Percentiles rank a stretch among this genome's conserved stretches.
Evolutionary conservation across 2,113 vertebrate species (phyloP).

Genomic region (Thymallus thymallus): DNA sequence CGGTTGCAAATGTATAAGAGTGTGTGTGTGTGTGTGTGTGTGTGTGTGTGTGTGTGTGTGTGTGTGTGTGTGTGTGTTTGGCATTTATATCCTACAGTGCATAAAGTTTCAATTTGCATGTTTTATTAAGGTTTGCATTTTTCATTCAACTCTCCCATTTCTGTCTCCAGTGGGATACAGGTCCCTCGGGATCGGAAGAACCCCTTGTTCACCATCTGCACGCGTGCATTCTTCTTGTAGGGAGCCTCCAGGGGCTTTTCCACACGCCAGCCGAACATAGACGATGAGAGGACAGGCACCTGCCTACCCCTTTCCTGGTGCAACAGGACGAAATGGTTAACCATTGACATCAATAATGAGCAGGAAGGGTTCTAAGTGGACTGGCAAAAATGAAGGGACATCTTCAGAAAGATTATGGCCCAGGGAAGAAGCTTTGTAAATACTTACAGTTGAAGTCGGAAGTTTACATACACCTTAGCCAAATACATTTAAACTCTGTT

Average conservation of each 20-base stretch:
- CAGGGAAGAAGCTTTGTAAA: neutral
- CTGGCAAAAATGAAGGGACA: neutral
- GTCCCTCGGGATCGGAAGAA: constrained; percentile 5
- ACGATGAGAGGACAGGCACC: neutral
- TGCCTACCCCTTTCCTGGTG: neutral
- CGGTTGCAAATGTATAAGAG: no score
- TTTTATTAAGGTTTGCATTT: constrained; percentile 1
- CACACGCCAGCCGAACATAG: neutral
- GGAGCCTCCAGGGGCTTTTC: constrained; percentile 1
- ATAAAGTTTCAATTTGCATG: neutral
- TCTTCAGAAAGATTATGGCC: neutral
- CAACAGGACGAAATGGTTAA: neutral
- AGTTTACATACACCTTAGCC: no score
- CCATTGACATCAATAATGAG: no score
- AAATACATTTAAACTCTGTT: no score
- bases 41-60: no score
- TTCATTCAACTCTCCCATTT: constrained; percentile 2
- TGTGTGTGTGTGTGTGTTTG: no score
- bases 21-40: no score
- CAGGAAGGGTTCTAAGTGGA: no score
- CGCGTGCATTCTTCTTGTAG: neutral
- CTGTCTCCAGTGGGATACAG: neutral
- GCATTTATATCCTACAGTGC: no score
- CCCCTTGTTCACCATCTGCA: constrained; percentile 3
- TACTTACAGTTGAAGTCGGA: no score